Evolutionary conservation across 2,113 vertebrate genomes (phyloP).

Genomic region (Procavia capensis): DNA sequence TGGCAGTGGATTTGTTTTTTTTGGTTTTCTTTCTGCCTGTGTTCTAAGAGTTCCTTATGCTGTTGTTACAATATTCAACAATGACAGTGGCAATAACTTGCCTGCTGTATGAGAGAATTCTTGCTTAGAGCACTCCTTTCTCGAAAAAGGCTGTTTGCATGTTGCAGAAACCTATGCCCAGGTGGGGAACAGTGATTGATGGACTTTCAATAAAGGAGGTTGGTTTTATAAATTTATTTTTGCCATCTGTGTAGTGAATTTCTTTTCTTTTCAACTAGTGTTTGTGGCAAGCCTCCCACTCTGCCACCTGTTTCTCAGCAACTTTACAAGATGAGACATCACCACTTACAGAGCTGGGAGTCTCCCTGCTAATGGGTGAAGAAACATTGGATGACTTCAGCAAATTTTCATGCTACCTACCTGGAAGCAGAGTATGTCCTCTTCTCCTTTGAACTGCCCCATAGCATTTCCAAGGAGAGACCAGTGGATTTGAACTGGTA

Average conservation of each 20-base stretch:
- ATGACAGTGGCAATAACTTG: background rate
- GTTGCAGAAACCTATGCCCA: background rate
- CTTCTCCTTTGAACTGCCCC: background rate
- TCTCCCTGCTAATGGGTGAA: background rate
- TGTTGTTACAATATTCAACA: background rate
- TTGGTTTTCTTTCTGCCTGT: background rate
- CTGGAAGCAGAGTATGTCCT: background rate
- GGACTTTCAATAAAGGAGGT: background rate
- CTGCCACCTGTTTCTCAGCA: background rate
- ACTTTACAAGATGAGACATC: background rate
- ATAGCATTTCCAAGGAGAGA: no score
- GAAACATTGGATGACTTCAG: background rate
- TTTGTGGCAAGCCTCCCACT: background rate
- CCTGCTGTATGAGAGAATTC: background rate
- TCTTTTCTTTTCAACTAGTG: background rate
- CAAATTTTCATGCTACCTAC: background rate
- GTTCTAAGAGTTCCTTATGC: background rate
- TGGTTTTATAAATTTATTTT: background rate
- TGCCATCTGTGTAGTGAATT: background rate
- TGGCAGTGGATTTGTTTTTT: no score
- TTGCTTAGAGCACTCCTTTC: background rate
- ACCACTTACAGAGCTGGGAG: background rate
- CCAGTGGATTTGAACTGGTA: no score
- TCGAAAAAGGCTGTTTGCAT: background rate
- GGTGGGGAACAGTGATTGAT: background rate